Evolutionary conservation across 2,113 vertebrate species (phyloP), one percentile per base, ranked within the genome.

Genomic region (Otus sunia): DNA sequence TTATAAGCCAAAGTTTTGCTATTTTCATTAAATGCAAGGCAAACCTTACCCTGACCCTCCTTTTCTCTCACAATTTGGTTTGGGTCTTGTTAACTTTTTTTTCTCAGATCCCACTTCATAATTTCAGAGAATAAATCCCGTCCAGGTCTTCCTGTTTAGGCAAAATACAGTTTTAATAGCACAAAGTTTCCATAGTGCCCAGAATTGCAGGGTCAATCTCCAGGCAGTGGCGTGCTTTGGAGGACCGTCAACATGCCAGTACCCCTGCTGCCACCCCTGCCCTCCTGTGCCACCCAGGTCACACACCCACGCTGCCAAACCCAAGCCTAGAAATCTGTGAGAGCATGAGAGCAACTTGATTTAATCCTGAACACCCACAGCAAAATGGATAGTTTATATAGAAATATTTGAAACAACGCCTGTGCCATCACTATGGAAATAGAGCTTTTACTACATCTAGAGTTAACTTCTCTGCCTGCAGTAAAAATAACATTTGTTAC

Each of bases 401-500:
- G 2, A 72, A 78, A 64, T 11, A 81, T 13, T 5, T 58, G 64
- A 77, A 90, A 88, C 69, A 52, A 88, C 32, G 67, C 29, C 63
- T 81, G 78, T 55, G 67, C 49, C 36, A 81, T 13, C 53, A 17
- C 55, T 59, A 1, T 2, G 9, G 86, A 83, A 76, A 93, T 9
- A 6, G n/a, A 43, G 47, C 15, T 92, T 82, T 69, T 45, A 39
- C 58, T 91, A 5, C 55, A 72, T 66, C 86, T 77, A 67, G 68
- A 91, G 72, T 55, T 55, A 53, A 64, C 37, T 71, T 60, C 79
- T 56, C 73, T 41, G 82, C 71, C 74, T 52, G 91, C 50, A 68
- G 73, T 89, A 96, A 93, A 97, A 97, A 77, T 95, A 97, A 69
- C 60, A 0, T 71, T 81, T 67, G 92, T 84, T 87, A 63, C 49